phyloP scores from a whole-genome alignment of 2,797 vertebrate genomes.

The Aphelocoma californica region DNA sequence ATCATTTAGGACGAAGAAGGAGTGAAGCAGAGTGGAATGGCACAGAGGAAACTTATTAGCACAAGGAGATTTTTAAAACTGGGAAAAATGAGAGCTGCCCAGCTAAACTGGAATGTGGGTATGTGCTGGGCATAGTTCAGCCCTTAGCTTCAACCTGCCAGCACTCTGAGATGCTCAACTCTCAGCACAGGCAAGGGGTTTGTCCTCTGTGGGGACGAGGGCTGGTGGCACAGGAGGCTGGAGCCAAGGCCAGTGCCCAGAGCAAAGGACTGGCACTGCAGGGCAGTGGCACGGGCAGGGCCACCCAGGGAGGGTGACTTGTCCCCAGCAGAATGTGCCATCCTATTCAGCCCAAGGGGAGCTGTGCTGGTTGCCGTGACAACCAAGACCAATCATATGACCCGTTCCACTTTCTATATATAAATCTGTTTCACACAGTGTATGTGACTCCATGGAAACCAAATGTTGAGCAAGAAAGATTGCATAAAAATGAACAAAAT shows the following conservation, averaged over 20 bases:
- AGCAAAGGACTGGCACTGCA: not conserved
- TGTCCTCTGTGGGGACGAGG: not conserved
- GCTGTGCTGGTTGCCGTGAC: conserved; percentile 71
- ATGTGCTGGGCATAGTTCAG: not conserved
- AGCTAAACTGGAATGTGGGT: not conserved
- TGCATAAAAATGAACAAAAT: conserved; percentile 49
- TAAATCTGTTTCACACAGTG: conserved; percentile 76
- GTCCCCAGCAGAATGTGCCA: not conserved
- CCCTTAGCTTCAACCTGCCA: not conserved
- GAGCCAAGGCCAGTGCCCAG: not conserved
- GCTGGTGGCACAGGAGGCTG: not conserved
- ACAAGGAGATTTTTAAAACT: not conserved
- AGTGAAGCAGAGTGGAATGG: not conserved
- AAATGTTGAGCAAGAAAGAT: conserved; percentile 62
- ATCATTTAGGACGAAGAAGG: not conserved
- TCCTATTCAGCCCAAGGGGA: conserved; percentile 51
- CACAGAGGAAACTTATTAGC: not conserved
- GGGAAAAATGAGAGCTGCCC: not conserved
- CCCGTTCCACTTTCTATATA: conserved; percentile 80
- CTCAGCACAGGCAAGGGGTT: not conserved
- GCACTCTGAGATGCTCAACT: not conserved
- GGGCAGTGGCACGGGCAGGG: not conserved
- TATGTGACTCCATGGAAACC: conserved; percentile 72
- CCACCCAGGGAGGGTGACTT: not conserved
- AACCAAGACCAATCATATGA: conserved; percentile 74